Percentiles rank a stretch among this genome's conserved stretches.
phyloP scores from a whole-genome alignment of 2,113 vertebrate species.

The Falco punctatus region DNA sequence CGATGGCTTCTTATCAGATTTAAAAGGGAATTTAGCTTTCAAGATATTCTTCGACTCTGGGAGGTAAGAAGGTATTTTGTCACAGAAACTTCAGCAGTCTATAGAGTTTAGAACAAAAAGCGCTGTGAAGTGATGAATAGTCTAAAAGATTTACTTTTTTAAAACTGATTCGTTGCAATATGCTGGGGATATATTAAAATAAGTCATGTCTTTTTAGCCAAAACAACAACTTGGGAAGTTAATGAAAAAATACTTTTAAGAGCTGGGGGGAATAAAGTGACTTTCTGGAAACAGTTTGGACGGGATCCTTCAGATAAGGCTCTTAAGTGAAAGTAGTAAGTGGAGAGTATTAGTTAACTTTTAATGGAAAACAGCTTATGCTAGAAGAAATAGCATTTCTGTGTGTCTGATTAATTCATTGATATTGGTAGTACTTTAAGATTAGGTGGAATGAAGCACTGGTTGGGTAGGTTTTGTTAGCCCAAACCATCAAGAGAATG shows the following conservation, averaged over 20 bases:
- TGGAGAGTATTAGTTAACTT: background rate
- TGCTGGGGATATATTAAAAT: background rate
- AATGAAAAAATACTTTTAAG: background rate
- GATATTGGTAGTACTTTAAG: background rate
- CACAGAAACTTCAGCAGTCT: background rate
- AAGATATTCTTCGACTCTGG: constrained; percentile 95
- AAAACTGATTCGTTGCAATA: background rate
- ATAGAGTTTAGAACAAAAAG: background rate
- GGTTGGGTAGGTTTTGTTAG: background rate
- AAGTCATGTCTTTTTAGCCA: background rate
- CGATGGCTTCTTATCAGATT: constrained; percentile 98
- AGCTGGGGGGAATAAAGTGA: background rate
- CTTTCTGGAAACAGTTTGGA: background rate
- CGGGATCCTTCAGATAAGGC: background rate
- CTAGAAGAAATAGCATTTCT: background rate
- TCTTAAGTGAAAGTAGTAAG: background rate
- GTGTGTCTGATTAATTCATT: background rate
- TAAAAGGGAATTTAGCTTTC: constrained; percentile 96
- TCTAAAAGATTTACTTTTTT: background rate
- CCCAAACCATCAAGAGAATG: background rate
- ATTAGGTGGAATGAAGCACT: background rate
- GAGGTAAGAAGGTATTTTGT: constrained; percentile 83
- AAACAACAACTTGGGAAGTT: background rate
- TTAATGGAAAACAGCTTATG: background rate
- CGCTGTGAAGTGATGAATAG: background rate